A percentile compares a stretch with the other conserved stretches of the same genome.
phyloP scores from a whole-genome alignment of 1,140 invertebrate genomes.

The Euborellia annulipes region DNA sequence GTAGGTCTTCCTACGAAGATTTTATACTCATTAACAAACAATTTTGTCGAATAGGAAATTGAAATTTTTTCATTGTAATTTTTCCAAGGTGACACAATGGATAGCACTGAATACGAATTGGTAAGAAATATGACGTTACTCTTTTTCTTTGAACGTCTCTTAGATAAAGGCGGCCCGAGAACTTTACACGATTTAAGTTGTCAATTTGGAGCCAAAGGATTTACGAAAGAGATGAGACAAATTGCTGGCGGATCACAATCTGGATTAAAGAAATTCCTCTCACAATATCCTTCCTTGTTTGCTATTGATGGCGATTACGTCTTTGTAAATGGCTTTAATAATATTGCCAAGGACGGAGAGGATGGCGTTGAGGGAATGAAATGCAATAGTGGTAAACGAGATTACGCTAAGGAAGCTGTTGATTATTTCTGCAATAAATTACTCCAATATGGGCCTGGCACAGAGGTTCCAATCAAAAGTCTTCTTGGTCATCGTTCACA shows the following conservation, averaged over 20 bases:
- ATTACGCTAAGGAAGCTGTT: constrained; percentile 83
- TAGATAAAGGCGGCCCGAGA: constrained; percentile 85
- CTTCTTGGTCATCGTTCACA: constrained; percentile 83
- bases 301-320: constrained; percentile 83
- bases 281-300: constrained; percentile 84
- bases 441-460: constrained; percentile 72
- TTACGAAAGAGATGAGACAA: constrained; percentile 89
- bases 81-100: constrained; percentile 40
- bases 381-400: constrained; percentile 40
- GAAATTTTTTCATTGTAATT: neutral
- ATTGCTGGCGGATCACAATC: constrained; percentile 89
- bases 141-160: constrained; percentile 87
- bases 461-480: constrained; percentile 84
- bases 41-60: neutral
- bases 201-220: constrained; percentile 90
- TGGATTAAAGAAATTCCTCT: constrained; percentile 79
- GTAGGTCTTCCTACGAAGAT: constrained; percentile 9
- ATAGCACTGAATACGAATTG: constrained; percentile 84
- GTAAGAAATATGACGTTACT: constrained; percentile 85
- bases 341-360: constrained; percentile 24
- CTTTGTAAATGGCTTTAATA: constrained; percentile 62
- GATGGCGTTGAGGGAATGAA: constrained; percentile 10
- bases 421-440: constrained; percentile 88
- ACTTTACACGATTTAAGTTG: constrained; percentile 91
- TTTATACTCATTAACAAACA: neutral